Evolutionary conservation across 2,113 vertebrate species (phyloP).

Genomic region (Pholis gunnellus): DNA sequence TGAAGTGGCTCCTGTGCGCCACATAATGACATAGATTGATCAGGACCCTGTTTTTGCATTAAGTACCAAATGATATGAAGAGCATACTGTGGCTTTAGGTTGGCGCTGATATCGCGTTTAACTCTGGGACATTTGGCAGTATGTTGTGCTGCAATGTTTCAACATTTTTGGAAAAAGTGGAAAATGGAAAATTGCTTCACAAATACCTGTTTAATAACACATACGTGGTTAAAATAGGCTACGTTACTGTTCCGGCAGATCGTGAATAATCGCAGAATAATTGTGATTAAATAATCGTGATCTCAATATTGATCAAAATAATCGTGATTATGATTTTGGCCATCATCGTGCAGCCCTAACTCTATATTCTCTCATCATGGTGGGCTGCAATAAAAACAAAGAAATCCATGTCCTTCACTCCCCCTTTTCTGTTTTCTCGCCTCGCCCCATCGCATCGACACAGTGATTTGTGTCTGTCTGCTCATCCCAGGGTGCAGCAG

Average conservation of each 20-base stretch:
- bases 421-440: slow-evolving; percentile 12
- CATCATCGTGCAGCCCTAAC: no score
- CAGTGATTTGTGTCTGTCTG: slow-evolving; percentile 60
- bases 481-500: slow-evolving; percentile 51
- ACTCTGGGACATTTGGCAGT: not conserved
- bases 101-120: not conserved
- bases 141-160: no score
- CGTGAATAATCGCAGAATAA: no score
- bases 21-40: not conserved
- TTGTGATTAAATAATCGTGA: no score
- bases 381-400: not conserved
- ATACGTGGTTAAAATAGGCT: no score
- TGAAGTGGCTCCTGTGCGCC: not conserved
- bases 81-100: not conserved
- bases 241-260: no score
- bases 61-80: not conserved
- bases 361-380: slow-evolving; percentile 8
- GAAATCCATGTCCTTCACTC: slow-evolving; percentile 44
- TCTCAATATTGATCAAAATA: no score
- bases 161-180: no score
- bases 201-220: no score
- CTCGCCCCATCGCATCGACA: slow-evolving; percentile 29
- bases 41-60: not conserved
- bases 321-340: no score
- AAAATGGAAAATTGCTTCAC: no score